These are phyloP conservation scores for Trachops cirrhosus DNA, from an alignment of 2,797 vertebrate genomes.

Conservation along the genomic window DNA sequence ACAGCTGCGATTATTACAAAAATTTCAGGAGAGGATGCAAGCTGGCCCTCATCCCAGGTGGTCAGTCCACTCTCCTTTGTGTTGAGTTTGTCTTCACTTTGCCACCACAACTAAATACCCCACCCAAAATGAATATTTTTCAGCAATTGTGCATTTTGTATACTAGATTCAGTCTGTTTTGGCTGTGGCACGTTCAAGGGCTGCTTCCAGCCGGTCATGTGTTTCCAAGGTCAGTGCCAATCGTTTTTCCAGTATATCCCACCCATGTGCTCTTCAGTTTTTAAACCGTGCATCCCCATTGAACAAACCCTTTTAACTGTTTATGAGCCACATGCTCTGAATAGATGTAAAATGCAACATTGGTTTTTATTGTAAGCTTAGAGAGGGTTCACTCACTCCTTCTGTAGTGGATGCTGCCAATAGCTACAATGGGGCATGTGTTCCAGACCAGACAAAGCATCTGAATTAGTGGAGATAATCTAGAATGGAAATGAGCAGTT, in stretches of 20 bases:
- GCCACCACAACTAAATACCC: background rate
- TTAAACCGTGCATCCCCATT: conserved; percentile 30
- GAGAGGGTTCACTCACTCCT: background rate
- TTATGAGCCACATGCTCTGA: conserved; percentile 20
- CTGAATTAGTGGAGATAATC: background rate
- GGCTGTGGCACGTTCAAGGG: conserved; percentile 39
- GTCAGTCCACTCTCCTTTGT: background rate
- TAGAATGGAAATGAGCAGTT: background rate
- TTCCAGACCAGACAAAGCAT: background rate
- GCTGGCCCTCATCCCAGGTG: background rate
- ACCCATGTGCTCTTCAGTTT: background rate
- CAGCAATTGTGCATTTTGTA: background rate
- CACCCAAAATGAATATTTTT: background rate
- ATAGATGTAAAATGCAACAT: conserved; percentile 39
- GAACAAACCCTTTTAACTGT: conserved; percentile 31
- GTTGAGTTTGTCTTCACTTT: background rate
- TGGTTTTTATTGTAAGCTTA: conserved; percentile 39
- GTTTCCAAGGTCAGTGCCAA: background rate
- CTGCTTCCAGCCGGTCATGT: conserved; percentile 15
- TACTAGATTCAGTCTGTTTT: conserved; percentile 21
- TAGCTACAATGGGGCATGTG: background rate
- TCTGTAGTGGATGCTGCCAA: background rate
- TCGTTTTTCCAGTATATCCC: conserved; percentile 57
- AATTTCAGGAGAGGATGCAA: background rate
- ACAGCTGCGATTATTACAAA: background rate